phyloP scores from a whole-genome alignment of 1,140 invertebrate genomes.

The Coboldia fuscipes region DNA sequence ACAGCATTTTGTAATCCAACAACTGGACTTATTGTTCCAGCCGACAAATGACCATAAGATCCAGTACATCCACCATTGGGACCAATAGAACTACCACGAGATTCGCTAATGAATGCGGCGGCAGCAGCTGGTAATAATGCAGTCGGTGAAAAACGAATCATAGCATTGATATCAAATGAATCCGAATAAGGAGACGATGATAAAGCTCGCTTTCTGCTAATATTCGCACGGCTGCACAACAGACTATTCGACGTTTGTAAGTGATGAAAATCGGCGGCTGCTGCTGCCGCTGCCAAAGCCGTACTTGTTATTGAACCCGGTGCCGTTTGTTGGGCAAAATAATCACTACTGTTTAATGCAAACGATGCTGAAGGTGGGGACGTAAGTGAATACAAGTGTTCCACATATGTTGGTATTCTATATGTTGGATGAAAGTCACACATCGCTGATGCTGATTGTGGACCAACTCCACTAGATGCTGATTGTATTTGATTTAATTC shows the following conservation, averaged over 20 bases:
- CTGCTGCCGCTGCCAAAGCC: too few species aligned
- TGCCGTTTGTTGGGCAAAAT: conserved; percentile 10
- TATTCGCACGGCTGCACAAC: conserved; percentile 31
- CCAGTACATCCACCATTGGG: conserved; percentile 71
- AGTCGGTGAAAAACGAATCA: conserved; percentile 87
- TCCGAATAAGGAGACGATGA: conserved; percentile 90
- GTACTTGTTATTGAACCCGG: conserved; percentile 45
- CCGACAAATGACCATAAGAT: conserved; percentile 83
- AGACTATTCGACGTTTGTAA: conserved; percentile 31
- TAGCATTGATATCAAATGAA: conserved; percentile 80
- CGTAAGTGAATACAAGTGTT: conserved; percentile 41
- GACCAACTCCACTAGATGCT: too few species aligned
- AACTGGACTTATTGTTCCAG: conserved; percentile 32
- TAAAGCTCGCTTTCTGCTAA: conserved; percentile 70
- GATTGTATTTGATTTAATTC: conserved; percentile 8
- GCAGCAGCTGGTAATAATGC: conserved; percentile 85
- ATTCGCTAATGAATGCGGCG: conserved; percentile 76
- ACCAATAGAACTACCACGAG: conserved; percentile 59
- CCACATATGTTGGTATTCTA: conserved; percentile 42
- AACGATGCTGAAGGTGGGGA: conserved; percentile 23
- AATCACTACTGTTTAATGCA: conserved; percentile 25
- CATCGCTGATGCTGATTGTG: too few species aligned
- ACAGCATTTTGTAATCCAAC: conserved; percentile 36
- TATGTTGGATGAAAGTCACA: conserved; percentile 35
- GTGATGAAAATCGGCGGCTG: conserved; percentile 46